A percentile compares a stretch with the other conserved stretches of the same genome.
Evolutionary conservation across 2,113 vertebrate species (phyloP).

Genomic region (Sakesphorus luctuosus): DNA sequence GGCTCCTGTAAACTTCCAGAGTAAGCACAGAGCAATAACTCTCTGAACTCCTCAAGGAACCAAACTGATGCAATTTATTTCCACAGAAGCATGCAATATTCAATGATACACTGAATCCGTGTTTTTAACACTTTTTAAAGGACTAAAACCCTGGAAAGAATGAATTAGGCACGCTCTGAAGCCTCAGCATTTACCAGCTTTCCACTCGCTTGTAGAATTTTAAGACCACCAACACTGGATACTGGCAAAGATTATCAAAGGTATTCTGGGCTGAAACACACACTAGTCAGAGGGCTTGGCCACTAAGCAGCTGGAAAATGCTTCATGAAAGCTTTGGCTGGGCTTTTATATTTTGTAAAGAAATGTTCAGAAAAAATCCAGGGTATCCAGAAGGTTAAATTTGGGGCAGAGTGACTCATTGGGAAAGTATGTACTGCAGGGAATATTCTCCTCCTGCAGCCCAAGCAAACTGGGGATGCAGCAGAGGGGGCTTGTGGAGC

Average conservation of each 20-base stretch:
- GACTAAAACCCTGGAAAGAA: conserved; percentile 65
- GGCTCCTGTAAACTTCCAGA: neutral
- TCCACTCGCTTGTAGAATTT: conserved; percentile 46
- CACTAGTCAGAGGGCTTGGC: conserved; percentile 23
- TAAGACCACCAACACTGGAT: conserved; percentile 65
- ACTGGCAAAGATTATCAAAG: conserved; percentile 55
- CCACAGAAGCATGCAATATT: conserved; percentile 61
- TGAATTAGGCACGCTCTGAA: conserved; percentile 68
- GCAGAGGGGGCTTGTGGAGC: neutral
- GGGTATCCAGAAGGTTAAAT: conserved; percentile 29
- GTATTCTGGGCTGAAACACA: conserved; percentile 51
- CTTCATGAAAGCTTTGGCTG: neutral
- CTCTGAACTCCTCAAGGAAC: conserved; percentile 41
- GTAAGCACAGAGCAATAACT: neutral
- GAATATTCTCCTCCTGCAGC: conserved; percentile 17
- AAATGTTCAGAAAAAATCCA: neutral
- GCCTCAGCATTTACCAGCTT: conserved; percentile 62
- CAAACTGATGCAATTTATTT: conserved; percentile 66
- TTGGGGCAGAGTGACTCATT: conserved; percentile 33
- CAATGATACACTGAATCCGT: conserved; percentile 57
- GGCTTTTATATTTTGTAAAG: conserved; percentile 7
- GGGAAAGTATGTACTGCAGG: conserved; percentile 12
- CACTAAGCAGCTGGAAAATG: conserved; percentile 52
- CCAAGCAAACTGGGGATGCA: neutral
- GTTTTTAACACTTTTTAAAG: conserved; percentile 70